These are phyloP conservation scores for Chaenodraco wilsoni DNA, from an alignment of 2,797 vertebrate genomes.

Conservation along the genomic window DNA sequence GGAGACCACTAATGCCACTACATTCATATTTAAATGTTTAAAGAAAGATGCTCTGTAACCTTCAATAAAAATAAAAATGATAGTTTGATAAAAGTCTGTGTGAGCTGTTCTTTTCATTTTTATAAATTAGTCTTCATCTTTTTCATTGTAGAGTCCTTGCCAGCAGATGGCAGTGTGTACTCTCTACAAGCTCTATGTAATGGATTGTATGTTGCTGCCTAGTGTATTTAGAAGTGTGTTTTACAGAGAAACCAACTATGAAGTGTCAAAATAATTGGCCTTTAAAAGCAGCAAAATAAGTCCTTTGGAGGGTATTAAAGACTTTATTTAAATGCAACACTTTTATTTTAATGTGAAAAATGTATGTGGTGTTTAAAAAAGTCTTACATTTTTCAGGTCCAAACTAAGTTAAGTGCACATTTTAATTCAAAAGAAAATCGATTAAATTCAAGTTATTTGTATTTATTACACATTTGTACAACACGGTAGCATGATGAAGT, in stretches of 20 bases:
- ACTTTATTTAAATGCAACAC: neutral
- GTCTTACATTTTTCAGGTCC: too few species aligned
- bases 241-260: neutral
- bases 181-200: neutral
- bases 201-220: neutral
- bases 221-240: neutral
- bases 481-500: too few species aligned
- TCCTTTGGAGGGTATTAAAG: neutral
- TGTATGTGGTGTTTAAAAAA: too few species aligned
- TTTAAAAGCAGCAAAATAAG: neutral
- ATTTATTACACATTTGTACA: too few species aligned
- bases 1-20: constrained; percentile 22
- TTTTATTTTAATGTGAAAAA: too few species aligned
- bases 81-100: constrained; percentile 54
- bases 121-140: neutral
- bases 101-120: constrained; percentile 10
- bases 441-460: too few species aligned
- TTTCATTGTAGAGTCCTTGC: neutral
- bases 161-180: constrained; percentile 67
- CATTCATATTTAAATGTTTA: constrained; percentile 56
- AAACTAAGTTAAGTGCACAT: too few species aligned
- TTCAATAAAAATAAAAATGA: constrained; percentile 69
- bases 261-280: neutral
- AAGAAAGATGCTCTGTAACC: constrained; percentile 68
- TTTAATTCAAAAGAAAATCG: too few species aligned